Base-by-base conservation (phyloP, 2,888 invertebrate species). In the Drosophila quinaria region DNA sequence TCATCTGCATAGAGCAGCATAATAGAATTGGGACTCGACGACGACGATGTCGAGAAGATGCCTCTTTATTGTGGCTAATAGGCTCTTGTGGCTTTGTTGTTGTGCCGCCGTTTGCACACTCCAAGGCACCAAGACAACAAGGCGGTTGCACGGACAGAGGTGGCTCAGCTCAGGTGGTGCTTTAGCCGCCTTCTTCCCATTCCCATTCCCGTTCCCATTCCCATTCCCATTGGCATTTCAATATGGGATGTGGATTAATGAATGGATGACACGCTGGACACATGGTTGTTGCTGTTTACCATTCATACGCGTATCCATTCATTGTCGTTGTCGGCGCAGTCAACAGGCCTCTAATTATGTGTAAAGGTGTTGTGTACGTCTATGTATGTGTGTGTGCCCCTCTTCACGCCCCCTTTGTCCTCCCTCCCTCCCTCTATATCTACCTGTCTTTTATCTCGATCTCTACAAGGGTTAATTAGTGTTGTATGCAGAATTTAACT, bases 21-120 rank as follows among this genome's bases (percentile, higher is more conserved):
- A 81, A 83, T 86, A 83, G 86, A 86, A 86, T 88, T 78, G 81
- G 71, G 71, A 77, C 66, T 64, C 50, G 44, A 50, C 41, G 39
- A 13, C 44, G 17, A 50, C 39, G 44, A 17, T 35, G 46, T 8
- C 15, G 51, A 25, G 46, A 59, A 65, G 76, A 70, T 77, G 81
- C 70, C 81, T 88, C 88, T 86, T 87, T 86, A 88, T 86, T 87
- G 83, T 86, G 85, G 85, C 85, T 86, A 87, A 86, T 86, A 86
- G 88, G 80, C 83, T 74, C 83, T 81, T 78, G 79, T 66, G 65
- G 81, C 85, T 86, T 86, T 86, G 88, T 86, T 87, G 80, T 79
- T 81, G 58, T 74, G 83, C 85, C 85, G 84, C 80, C 80, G 80
- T 77, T 81, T 79, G 81, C 81, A 74, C 67, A 73, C 29, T 8